A percentile compares a stretch with the other conserved stretches of the same genome.
phyloP scores from a whole-genome alignment of 2,888 invertebrate species.

The Alloscopus bannaensis region DNA sequence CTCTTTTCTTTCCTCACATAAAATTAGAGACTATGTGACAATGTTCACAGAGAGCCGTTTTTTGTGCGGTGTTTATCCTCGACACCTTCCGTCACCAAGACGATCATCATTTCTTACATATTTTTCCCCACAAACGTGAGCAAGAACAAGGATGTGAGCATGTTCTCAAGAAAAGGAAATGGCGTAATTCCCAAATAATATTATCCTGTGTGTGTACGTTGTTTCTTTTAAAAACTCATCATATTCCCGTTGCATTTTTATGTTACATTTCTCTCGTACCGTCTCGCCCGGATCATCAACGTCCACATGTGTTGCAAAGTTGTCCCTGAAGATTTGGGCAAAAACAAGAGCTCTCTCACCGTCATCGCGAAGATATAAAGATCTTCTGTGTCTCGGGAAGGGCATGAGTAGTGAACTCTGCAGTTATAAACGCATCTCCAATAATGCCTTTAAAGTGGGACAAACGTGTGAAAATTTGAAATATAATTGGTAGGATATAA shows the following conservation, averaged over 20 bases:
- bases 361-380: constrained; percentile 32
- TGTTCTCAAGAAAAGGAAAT: background rate
- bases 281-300: constrained; percentile 1
- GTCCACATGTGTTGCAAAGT: constrained; percentile 63
- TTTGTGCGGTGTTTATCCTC: constrained; percentile 43
- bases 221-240: too few species aligned
- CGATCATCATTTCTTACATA: constrained; percentile 56
- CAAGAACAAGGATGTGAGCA: constrained; percentile 2
- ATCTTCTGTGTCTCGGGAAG: constrained; percentile 7
- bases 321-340: constrained; percentile 60
- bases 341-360: constrained; percentile 31
- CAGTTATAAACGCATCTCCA: too few species aligned
- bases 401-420: too few species aligned
- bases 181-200: constrained; percentile 7
- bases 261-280: too few species aligned
- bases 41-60: too few species aligned
- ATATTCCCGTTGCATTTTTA: too few species aligned
- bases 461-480: too few species aligned
- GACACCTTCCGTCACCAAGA: constrained; percentile 56
- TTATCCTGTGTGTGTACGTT: background rate
- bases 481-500: too few species aligned
- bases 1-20: background rate
- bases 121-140: background rate
- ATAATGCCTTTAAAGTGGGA: too few species aligned
- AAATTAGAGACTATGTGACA: too few species aligned